Evolutionary conservation across 2,888 invertebrate species (phyloP).

Genomic region (Galerucella pusilla): DNA sequence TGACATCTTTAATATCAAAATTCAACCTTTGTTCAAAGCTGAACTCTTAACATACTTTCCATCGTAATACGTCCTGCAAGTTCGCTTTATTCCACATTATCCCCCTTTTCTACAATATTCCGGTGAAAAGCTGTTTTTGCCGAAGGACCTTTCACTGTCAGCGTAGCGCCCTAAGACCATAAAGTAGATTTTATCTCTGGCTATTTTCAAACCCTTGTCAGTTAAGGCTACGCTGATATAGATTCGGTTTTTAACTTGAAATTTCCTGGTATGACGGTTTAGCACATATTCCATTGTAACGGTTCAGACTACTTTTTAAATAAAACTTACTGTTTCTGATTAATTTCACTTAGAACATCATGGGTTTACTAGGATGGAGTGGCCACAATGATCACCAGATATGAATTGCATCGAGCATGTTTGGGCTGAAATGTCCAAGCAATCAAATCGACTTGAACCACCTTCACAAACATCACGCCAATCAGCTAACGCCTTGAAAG

Average conservation of each 20-base stretch:
- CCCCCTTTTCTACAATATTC: conserved; percentile 20
- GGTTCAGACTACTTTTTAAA: not conserved
- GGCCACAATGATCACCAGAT: no score
- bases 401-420: no score
- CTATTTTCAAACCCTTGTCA: conserved; percentile 51
- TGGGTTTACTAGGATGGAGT: no score
- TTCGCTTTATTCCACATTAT: conserved; percentile 28
- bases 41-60: conserved; percentile 26
- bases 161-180: conserved; percentile 44
- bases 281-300: not conserved
- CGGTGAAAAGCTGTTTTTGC: conserved; percentile 27
- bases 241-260: conserved; percentile 46
- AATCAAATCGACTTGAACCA: no score
- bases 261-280: conserved; percentile 27
- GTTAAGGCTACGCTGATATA: conserved; percentile 44
- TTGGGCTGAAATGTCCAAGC: no score
- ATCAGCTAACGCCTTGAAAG: no score
- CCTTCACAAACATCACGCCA: no score
- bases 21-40: conserved; percentile 22
- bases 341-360: no score
- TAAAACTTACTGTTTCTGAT: no score
- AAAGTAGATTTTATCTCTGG: conserved; percentile 52
- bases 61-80: conserved; percentile 12
- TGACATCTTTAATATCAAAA: conserved; percentile 14
- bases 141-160: conserved; percentile 33